Base-by-base conservation (phyloP, 1,140 invertebrate species). In the Megalonaias nervosa region DNA sequence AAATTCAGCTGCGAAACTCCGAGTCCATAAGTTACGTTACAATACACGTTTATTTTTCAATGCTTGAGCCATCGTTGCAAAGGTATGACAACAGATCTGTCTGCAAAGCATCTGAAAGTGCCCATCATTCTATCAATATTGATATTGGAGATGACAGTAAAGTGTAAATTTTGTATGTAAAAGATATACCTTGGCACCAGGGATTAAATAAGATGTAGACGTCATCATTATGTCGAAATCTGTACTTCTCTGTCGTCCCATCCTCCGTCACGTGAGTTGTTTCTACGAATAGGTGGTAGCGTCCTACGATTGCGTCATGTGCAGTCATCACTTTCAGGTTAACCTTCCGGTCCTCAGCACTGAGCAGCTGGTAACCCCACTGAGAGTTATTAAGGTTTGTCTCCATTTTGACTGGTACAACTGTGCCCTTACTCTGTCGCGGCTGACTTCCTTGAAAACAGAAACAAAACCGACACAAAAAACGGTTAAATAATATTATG, bases 201-300 rank as follows among this genome's bases (percentile, higher is more conserved):
- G 96, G 95, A 92, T 99, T 99, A 85, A 97, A 96, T 3, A 97
- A 91, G 13, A 97, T 88, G 89, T 95, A 96, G 57, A 96, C 89
- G 59, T 89, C 88, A 69, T 88, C 87, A 19, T 87, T 82, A 26
- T 86, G 83, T 70, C 84, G 84, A 69, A 84, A 84, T 58, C 87
- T 77, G 71, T 81, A 86, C 58, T 83, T 86, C 68, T 87, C 85
- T 56, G 74, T 55, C 56, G 78, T 78, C 2, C 79, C 81, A 26
- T 84, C 71, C 17, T 71, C 71, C 5, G 72, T 81, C 64, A 74
- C 72, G 80, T 85, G 86, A 16, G 79, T 74, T 15, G 88, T 88
- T 70, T 88, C 88, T n/a, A 90, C 82, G 71, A 85, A 88, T 19
- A 90, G 74, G 56, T 86, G 82, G 71, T 89, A 90, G 59, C 84